Base-by-base conservation (phyloP, 92 coral and sea anemone species). In the Metridium senile region DNA sequence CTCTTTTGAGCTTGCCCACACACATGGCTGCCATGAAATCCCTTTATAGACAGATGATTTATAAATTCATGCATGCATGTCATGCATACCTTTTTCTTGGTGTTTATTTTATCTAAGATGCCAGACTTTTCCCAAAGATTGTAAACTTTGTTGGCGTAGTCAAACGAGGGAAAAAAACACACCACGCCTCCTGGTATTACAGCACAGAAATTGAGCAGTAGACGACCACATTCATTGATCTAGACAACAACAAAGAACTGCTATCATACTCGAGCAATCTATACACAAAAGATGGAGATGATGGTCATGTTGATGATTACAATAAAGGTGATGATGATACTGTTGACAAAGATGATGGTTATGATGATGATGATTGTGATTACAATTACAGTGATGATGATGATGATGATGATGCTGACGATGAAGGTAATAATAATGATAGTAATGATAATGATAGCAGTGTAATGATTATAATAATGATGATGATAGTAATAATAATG, bases 151-250 rank as follows among this genome's bases (percentile, higher is more conserved):
- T 89, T 85, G 53, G 89, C 97, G 34, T 95, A 95, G 58, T 95
- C 97, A 49, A 93, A 95, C 27, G 99, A 95, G 2, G 99, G 86
- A 77, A 95, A 95, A 81, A 95, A 95, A 62, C 99, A 95, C 17
- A 95, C 97, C 18, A 95, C 75, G 0, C 97, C 99, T 6, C 93
- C 99, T 26, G 99, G 90, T 8, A 95, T 90, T 3, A 95, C 97
- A 0, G 90, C 86, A 59, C 93, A 89, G 35, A 89, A 69, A 58
- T 95, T 95, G 46, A 87, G 39, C 27, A 95, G 87, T 26, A 95
- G 73, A 2, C 99, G 99, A 59, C 99, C 94, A 39, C 94, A 79
- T 68, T 95, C 99, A 21, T 90, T 93, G 18, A 92, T 83, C 99
- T 66, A 4, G 29, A 46, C 39, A 2, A 65, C 45, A 31, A 34